These are phyloP conservation scores for Caenorhabditis japonica DNA, from an alignment of 2,888 invertebrate species.

Conservation along the genomic window DNA sequence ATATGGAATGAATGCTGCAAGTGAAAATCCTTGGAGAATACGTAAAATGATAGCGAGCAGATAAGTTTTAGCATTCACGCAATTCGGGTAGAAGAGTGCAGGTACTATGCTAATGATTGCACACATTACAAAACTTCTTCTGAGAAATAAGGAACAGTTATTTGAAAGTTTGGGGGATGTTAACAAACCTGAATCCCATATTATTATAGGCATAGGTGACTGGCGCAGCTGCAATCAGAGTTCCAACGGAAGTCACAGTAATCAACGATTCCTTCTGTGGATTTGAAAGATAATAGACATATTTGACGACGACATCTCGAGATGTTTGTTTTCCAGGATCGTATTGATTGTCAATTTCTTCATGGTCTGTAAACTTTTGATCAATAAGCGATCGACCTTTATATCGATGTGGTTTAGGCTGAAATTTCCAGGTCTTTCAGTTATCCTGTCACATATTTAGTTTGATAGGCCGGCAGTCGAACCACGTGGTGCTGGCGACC, in stretches of 20 bases:
- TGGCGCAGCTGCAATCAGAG: constrained; percentile 53
- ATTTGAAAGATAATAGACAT: constrained; percentile 58
- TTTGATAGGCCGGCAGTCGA: no score
- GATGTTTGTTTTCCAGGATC: constrained; percentile 33
- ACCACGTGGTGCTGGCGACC: no score
- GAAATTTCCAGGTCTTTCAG: neutral
- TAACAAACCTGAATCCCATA: constrained; percentile 52
- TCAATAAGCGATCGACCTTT: neutral
- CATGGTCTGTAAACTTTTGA: constrained; percentile 36
- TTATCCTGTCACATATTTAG: no score
- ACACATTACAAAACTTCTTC: constrained; percentile 60
- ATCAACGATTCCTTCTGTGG: constrained; percentile 58
- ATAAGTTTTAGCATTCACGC: constrained; percentile 56
- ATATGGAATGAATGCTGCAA: constrained; percentile 59
- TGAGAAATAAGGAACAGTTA: constrained; percentile 7
- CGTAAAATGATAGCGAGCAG: constrained; percentile 58
- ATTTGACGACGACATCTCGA: constrained; percentile 45
- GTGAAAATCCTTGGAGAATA: constrained; percentile 60
- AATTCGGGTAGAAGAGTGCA: constrained; percentile 55
- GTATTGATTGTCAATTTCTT: constrained; percentile 51
- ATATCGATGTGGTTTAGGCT: neutral
- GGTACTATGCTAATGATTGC: constrained; percentile 57
- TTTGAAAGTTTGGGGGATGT: neutral
- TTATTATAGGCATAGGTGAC: constrained; percentile 56
- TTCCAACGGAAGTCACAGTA: constrained; percentile 55